A percentile compares a stretch with the other conserved stretches of the same genome.
These are phyloP conservation scores for Melanophora roralis DNA, from an alignment of 2,888 invertebrate species.

Conservation along the genomic window DNA sequence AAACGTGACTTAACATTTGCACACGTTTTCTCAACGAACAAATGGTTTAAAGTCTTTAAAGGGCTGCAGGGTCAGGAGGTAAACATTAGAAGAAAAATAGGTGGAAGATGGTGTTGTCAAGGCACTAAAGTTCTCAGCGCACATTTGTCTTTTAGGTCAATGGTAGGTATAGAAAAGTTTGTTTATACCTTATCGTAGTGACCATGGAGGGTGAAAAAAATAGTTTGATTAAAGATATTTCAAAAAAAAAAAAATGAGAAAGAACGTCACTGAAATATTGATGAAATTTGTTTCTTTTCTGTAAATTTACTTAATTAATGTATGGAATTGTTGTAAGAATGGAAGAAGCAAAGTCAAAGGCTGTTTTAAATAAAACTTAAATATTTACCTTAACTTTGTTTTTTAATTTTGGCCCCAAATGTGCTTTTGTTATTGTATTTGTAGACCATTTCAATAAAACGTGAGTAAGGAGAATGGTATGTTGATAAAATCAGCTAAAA, in stretches of 20 bases:
- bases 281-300: no score
- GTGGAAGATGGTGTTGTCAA: neutral
- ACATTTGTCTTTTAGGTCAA: conserved; percentile 11
- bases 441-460: conserved; percentile 2
- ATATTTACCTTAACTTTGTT: no score
- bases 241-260: no score
- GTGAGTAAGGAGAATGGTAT: neutral
- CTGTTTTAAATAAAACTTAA: neutral
- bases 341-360: no score
- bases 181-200: no score
- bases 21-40: conserved; percentile 40
- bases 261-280: no score
- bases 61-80: neutral
- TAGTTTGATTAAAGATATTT: no score
- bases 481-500: neutral
- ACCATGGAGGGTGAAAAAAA: neutral
- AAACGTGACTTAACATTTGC: conserved; percentile 46
- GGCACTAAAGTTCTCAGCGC: neutral
- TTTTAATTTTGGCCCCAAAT: neutral
- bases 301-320: no score
- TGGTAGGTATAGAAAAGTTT: neutral
- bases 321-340: no score
- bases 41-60: neutral
- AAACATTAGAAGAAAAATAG: neutral
- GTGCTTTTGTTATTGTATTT: neutral